A percentile compares a stretch with the other conserved stretches of the same genome.
Evolutionary conservation across 2,888 invertebrate genomes (phyloP).

Genomic region (Chaitophorus viminalis): DNA sequence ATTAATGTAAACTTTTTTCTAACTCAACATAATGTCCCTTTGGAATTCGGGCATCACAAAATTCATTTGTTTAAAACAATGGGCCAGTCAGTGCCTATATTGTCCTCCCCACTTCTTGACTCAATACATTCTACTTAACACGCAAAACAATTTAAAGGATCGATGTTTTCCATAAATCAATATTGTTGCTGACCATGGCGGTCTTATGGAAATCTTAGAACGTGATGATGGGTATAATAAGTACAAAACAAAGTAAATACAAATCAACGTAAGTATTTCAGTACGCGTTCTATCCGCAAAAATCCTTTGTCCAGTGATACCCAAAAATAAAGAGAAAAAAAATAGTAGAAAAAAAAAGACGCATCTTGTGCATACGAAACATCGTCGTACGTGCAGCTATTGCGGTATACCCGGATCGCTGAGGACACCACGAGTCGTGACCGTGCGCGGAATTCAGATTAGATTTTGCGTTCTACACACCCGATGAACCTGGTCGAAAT

Average conservation of each 20-base stretch:
- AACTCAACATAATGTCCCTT: conserved; percentile 7
- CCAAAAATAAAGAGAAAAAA: conserved; percentile 13
- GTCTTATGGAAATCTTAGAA: conserved; percentile 40
- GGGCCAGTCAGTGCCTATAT: background rate
- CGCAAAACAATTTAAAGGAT: conserved; percentile 44
- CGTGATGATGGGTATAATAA: conserved; percentile 37
- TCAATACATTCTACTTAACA: background rate
- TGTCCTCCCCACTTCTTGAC: conserved; percentile 5
- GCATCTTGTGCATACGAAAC: conserved; percentile 46
- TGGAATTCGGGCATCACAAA: conserved; percentile 18
- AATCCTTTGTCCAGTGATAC: conserved; percentile 36
- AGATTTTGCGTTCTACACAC: conserved; percentile 10
- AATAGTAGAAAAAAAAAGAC: background rate
- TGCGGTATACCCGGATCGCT: conserved; percentile 45
- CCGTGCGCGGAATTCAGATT: conserved; percentile 43
- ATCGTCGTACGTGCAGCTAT: conserved; percentile 50
- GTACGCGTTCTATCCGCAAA: conserved; percentile 21
- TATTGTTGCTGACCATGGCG: conserved; percentile 48
- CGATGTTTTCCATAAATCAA: conserved; percentile 56
- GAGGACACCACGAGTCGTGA: background rate
- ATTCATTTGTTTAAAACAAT: conserved; percentile 38
- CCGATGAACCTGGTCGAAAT: background rate
- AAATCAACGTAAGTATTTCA: conserved; percentile 27
- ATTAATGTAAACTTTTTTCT: background rate
- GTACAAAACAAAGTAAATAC: conserved; percentile 26